Conservation (phyloP, 2,888 invertebrate species). For the Axea sp. region DNA sequence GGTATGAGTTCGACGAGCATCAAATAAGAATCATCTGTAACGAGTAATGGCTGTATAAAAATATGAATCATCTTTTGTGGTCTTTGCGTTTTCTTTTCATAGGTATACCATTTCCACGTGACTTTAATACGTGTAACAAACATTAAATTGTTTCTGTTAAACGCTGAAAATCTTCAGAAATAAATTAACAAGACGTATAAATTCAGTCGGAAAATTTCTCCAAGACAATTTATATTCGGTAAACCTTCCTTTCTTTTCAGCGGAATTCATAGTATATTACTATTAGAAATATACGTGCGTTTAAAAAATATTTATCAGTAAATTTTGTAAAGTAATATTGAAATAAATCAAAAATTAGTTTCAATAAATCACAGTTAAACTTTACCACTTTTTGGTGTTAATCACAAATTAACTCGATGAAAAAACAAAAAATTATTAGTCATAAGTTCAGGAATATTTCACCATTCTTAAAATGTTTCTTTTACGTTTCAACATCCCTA, state of each 20-base stretch:
- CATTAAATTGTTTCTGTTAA: slow-evolving; percentile 33
- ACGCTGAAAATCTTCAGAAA: slow-evolving; percentile 29
- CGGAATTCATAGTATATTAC: slow-evolving; percentile 5
- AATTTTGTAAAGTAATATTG: too few relatives aligned
- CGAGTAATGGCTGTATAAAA: slow-evolving; percentile 43
- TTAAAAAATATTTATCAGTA: too few relatives aligned
- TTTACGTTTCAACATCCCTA: too few relatives aligned
- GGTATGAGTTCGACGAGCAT: slow-evolving; percentile 34
- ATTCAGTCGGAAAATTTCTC: slow-evolving; percentile 20
- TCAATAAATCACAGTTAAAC: too few relatives aligned
- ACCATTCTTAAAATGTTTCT: too few relatives aligned
- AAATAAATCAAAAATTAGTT: too few relatives aligned
- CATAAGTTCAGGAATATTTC: too few relatives aligned
- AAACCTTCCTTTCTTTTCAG: slow-evolving; percentile 18
- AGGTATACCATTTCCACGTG: slow-evolving; percentile 31
- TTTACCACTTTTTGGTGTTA: too few relatives aligned
- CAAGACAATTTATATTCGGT: slow-evolving; percentile 34
- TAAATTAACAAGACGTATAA: slow-evolving; percentile 35
- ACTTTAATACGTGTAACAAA: slow-evolving; percentile 23
- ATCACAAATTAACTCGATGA: too few relatives aligned
- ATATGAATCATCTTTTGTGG: slow-evolving; percentile 29
- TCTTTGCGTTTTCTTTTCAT: slow-evolving; percentile 37
- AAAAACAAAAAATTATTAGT: too few relatives aligned
- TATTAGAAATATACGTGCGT: slow-evolving; percentile 16
- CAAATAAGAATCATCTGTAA: slow-evolving; percentile 44